phyloP scores from a whole-genome alignment of 2,797 vertebrate genomes.

The Chelidonichthys spinosus region DNA sequence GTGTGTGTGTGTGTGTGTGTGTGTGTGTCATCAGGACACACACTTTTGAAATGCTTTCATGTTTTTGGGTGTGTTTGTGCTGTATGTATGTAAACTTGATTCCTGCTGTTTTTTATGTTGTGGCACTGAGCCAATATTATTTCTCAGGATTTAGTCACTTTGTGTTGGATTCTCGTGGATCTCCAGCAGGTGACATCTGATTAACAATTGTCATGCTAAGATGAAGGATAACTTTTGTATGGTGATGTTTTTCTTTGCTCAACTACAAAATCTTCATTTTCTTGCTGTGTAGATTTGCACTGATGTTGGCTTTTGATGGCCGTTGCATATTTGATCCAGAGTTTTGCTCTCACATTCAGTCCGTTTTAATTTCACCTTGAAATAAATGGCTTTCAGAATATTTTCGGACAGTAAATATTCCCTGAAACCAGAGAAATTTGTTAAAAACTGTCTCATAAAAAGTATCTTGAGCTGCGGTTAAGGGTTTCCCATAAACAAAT shows the following conservation, averaged over 20 bases:
- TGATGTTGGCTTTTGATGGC: background rate
- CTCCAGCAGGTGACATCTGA: background rate
- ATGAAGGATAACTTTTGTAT: background rate
- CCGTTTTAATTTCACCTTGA: background rate
- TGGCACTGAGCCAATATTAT: background rate
- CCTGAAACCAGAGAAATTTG: background rate
- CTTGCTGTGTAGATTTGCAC: background rate
- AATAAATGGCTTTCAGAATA: background rate
- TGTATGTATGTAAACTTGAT: no score
- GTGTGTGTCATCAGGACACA: constrained; percentile 9
- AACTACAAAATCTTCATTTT: background rate
- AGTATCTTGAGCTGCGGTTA: background rate
- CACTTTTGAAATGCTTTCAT: background rate
- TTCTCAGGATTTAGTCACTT: background rate
- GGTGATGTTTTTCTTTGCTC: background rate
- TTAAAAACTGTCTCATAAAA: background rate
- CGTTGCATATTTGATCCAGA: background rate
- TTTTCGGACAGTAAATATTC: background rate
- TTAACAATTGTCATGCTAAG: background rate
- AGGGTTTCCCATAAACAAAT: background rate
- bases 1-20: constrained; percentile 13
- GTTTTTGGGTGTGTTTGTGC: background rate
- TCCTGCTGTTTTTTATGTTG: background rate
- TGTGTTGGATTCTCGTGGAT: background rate
- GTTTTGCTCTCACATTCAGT: background rate